Evolutionary conservation across 2,113 vertebrate genomes (phyloP).

Genomic region (Leucopternis melanops): DNA sequence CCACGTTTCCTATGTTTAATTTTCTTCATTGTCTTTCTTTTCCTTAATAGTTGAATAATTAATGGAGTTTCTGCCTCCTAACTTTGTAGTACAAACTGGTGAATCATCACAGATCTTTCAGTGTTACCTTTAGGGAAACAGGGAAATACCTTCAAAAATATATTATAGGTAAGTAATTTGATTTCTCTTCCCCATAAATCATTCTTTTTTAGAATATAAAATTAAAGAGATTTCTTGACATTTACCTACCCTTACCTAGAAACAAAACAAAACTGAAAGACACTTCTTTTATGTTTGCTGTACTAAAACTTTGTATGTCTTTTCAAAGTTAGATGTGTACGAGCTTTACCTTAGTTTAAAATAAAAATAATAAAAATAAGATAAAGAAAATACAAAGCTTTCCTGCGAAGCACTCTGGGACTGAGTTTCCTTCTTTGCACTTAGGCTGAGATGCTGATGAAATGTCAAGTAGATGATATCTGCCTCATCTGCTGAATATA

Average conservation of each 20-base stretch:
- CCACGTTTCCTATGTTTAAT: neutral
- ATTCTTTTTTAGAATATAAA: slow-evolving; percentile 58
- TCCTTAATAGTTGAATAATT: neutral
- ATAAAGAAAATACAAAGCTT: neutral
- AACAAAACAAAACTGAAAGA: slow-evolving; percentile 30
- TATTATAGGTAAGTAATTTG: slow-evolving; percentile 5
- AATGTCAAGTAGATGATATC: neutral
- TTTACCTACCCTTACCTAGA: slow-evolving; percentile 24
- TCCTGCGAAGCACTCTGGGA: neutral
- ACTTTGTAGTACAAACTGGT: slow-evolving; percentile 33
- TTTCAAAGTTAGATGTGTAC: neutral
- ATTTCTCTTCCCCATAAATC: slow-evolving; percentile 46
- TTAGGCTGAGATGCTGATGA: neutral
- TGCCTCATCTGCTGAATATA: neutral
- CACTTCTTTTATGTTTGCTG: slow-evolving; percentile 37
- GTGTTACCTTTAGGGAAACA: neutral
- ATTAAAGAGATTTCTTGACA: slow-evolving; percentile 51
- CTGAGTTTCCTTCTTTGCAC: neutral
- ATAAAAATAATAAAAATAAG: slow-evolving; percentile 11
- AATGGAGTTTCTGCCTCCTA: neutral
- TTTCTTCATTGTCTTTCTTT: neutral
- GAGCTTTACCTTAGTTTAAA: slow-evolving; percentile 12
- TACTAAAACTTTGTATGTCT: slow-evolving; percentile 9
- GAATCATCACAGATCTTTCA: slow-evolving; percentile 36
- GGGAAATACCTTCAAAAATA: slow-evolving; percentile 14